A percentile compares a stretch with the other conserved stretches of the same genome.
These are phyloP conservation scores for Atrichornis clamosus DNA, from an alignment of 2,113 vertebrate species.

Conservation along the genomic window DNA sequence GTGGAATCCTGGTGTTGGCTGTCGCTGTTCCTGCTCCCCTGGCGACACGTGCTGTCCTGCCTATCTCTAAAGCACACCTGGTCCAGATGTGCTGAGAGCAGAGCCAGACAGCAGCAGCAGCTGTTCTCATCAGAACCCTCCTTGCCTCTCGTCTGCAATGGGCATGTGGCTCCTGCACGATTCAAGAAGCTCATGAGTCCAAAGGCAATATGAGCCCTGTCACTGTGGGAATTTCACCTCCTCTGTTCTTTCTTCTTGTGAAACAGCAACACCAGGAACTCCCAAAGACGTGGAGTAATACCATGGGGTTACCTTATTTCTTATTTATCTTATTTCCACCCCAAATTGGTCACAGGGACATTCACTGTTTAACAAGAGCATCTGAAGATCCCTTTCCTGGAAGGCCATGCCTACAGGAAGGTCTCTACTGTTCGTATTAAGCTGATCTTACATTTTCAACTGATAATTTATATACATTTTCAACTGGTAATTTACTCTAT, in stretches of 20 bases:
- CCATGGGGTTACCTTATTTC: background rate
- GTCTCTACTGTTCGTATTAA: background rate
- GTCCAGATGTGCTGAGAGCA: background rate
- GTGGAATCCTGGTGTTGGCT: background rate
- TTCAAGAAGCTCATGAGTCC: background rate
- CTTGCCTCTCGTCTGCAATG: background rate
- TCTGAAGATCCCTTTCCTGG: background rate
- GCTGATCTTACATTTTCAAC: background rate
- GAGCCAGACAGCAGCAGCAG: background rate
- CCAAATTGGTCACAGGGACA: background rate
- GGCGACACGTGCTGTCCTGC: background rate
- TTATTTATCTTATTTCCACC: background rate
- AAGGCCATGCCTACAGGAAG: background rate
- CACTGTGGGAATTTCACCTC: background rate
- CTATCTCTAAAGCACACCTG: background rate
- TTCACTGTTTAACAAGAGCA: background rate
- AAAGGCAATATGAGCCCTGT: background rate
- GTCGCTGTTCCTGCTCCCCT: background rate
- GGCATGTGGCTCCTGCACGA: accelerated
- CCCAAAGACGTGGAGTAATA: background rate
- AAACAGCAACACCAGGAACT: background rate
- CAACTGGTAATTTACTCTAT: background rate
- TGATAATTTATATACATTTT: background rate
- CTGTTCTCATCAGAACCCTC: background rate
- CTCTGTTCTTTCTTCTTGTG: background rate